Evolutionary conservation across 2,888 invertebrate species (phyloP).

Genomic region (Aspidapion aeneum): DNA sequence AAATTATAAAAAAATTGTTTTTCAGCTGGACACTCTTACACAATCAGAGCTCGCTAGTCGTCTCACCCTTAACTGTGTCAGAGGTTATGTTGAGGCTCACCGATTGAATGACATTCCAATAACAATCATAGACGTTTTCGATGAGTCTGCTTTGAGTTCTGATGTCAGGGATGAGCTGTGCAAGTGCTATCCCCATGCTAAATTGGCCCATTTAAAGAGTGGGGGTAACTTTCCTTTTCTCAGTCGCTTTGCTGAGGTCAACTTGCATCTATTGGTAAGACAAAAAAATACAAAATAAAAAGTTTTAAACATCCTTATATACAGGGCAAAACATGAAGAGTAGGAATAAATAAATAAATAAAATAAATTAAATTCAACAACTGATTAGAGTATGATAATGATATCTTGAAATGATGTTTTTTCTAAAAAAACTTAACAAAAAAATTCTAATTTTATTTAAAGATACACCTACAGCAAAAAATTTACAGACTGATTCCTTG

Average conservation of each 20-base stretch:
- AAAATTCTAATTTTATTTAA: too few relatives aligned
- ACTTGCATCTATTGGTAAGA: conserved; percentile 79
- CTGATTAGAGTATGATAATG: too few relatives aligned
- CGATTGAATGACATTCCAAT: conserved; percentile 65
- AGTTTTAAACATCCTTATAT: too few relatives aligned
- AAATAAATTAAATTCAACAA: too few relatives aligned
- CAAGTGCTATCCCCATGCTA: conserved; percentile 82
- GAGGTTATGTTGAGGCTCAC: conserved; percentile 74
- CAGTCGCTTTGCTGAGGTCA: conserved; percentile 84
- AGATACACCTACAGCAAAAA: too few relatives aligned
- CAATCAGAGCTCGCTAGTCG: conserved; percentile 84
- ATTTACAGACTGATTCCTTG: too few relatives aligned
- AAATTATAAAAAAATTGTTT: conserved; percentile 29
- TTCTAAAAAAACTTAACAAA: too few relatives aligned
- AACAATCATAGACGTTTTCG: conserved; percentile 86
- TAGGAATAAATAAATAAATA: too few relatives aligned
- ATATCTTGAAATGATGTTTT: too few relatives aligned
- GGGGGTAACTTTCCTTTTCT: conserved; percentile 91
- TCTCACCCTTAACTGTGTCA: conserved; percentile 80
- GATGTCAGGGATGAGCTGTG: conserved; percentile 77
- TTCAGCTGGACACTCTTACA: conserved; percentile 74
- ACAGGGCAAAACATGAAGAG: too few relatives aligned
- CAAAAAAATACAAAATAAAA: conserved; percentile 10
- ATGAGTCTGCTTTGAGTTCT: conserved; percentile 78
- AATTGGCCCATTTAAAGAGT: conserved; percentile 80